Percentiles rank a stretch among this genome's conserved stretches.
Evolutionary conservation across 2,113 vertebrate species (phyloP).

Genomic region (Pollimyrus isidori): DNA sequence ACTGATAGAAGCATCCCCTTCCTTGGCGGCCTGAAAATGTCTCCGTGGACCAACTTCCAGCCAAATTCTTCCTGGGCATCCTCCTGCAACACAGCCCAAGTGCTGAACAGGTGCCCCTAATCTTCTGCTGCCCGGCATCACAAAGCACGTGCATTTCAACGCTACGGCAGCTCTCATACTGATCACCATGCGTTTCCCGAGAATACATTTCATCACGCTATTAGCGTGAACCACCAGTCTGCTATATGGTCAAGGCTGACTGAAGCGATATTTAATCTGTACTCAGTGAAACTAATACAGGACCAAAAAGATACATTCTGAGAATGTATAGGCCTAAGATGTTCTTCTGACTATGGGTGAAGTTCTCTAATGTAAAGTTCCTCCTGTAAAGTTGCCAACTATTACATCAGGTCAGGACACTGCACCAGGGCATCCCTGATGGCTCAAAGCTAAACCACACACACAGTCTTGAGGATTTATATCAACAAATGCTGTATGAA

Average conservation of each 20-base stretch:
- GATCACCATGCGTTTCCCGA: neutral
- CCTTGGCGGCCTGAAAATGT: constrained; percentile 85
- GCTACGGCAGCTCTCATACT: neutral
- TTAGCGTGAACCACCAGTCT: neutral
- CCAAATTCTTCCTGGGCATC: constrained; percentile 93
- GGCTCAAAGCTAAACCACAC: neutral
- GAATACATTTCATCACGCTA: neutral
- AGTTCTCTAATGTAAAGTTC: neutral
- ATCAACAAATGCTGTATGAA: too few species aligned
- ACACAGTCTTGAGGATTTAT: too few species aligned
- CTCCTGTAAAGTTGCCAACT: neutral
- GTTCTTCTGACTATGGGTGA: neutral
- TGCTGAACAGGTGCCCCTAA: neutral
- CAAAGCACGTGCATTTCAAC: neutral
- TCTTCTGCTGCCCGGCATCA: neutral
- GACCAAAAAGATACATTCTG: neutral
- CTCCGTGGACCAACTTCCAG: constrained; percentile 91
- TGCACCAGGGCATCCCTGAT: neutral
- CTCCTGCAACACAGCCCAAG: constrained; percentile 5
- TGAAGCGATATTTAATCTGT: neutral
- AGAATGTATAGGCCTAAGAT: neutral
- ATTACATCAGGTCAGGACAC: neutral
- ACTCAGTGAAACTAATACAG: neutral
- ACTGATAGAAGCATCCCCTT: constrained; percentile 92
- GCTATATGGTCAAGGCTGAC: neutral